Percentiles rank a stretch among this genome's conserved stretches.
Evolutionary conservation across 2,113 vertebrate genomes (phyloP).

Genomic region (Labrus mixtus): DNA sequence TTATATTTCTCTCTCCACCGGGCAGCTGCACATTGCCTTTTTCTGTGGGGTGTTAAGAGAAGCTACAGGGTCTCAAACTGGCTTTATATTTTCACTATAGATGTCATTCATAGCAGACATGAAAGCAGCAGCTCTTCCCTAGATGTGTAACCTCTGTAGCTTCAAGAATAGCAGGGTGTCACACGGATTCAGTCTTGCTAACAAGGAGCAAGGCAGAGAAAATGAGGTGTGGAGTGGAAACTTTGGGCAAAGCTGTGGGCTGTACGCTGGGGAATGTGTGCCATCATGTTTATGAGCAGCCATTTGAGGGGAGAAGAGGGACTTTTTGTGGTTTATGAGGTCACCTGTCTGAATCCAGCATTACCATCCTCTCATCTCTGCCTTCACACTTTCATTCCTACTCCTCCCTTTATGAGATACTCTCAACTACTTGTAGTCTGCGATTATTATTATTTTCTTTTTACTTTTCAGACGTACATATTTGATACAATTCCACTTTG

Average conservation of each 20-base stretch:
- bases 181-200: conserved; percentile 43
- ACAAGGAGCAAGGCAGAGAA: conserved; percentile 40
- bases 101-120: conserved; percentile 39
- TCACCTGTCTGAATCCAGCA: conserved; percentile 42
- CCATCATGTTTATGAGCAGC: conserved; percentile 41
- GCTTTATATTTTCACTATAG: conserved; percentile 36
- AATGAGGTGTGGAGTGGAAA: conserved; percentile 32
- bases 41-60: conserved; percentile 2
- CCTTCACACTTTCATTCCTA: conserved; percentile 21
- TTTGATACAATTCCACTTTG: too few species aligned
- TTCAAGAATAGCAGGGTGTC: conserved; percentile 63
- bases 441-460: too few species aligned
- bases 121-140: conserved; percentile 30
- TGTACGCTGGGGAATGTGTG: conserved; percentile 11
- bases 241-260: conserved; percentile 39
- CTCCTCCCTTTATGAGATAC: conserved; percentile 18
- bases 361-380: conserved; percentile 42
- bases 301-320: conserved; percentile 39
- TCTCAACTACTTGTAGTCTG: background rate
- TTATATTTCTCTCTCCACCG: background rate
- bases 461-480: too few species aligned
- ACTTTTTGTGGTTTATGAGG: conserved; percentile 43
- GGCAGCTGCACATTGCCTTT: background rate
- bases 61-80: conserved; percentile 1
- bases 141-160: conserved; percentile 48